Evolutionary conservation across 1,140 invertebrate genomes (phyloP), one percentile per base, ranked within the genome.

Genomic region (Melanaphis sacchari): DNA sequence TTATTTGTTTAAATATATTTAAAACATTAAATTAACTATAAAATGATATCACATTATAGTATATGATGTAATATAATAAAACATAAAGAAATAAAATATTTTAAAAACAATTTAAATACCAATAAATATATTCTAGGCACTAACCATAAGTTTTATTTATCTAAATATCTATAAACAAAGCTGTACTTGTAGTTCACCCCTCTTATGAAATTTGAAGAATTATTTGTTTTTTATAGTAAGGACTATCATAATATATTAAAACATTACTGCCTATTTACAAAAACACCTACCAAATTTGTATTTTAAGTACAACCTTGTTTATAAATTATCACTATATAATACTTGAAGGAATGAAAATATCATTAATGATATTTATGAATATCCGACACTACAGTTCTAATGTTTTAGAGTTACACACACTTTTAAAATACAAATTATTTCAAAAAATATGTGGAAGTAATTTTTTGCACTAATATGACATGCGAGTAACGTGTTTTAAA

Each of bases 401-500:
- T 59, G 36, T 90, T 52, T 59, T 54, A 22, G 59, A 54, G 85
- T 90, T 59, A 40, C 59, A 66, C 31, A 66, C 15, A 91, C 26
- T 11, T n/a, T 31, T 66, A n/a, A 92, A 49, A 49, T 81, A 81
- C 43, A 82, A 82, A 82, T 49, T n/a, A 11, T 49, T 49, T 92
- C 24, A 92, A 91, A 82, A 46, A n/a, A n/a, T n/a, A 49, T 46
- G 43, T 31, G 2, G 43, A 41, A 49, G n/a, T 46, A 36, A 21
- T 49, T 18, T 66, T 66, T 82, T 97, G 96, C 11, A 52, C 52
- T 84, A 93, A 54, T 85, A 93, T 31, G 76, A 98, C 97, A 98
- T 95, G 95, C 98, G 99, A 96, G 98, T 96, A 54, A 98, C 38
- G 2, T 93, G 91, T 85, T 85, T 99, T 82, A 99, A 96, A 96